Evolutionary conservation across 2,888 invertebrate species (phyloP).

Genomic region (Entomobrya multifasciata): DNA sequence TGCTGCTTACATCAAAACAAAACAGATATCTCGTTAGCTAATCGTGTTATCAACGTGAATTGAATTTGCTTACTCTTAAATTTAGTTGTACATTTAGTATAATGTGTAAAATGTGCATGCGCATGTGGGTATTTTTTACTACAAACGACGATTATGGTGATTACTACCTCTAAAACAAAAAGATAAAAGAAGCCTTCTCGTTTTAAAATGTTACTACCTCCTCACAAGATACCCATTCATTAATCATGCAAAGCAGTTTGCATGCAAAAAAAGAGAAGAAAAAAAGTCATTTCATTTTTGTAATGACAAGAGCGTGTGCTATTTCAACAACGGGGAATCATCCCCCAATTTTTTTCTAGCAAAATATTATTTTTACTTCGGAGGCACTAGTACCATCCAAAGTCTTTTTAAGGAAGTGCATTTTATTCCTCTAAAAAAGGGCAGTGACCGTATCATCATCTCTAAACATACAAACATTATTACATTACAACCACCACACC

Average conservation of each 20-base stretch:
- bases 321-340: conserved; percentile 33
- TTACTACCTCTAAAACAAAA: background rate
- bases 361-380: conserved; percentile 7
- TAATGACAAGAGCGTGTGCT: conserved; percentile 57
- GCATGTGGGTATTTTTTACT: background rate
- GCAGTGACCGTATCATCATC: conserved; percentile 57
- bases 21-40: conserved; percentile 15
- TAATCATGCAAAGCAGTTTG: conserved; percentile 52
- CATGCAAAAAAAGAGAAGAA: background rate
- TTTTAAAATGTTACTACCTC: background rate
- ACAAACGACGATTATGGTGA: background rate
- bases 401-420: background rate
- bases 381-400: conserved; percentile 14
- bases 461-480: conserved; percentile 6
- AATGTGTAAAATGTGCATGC: too few relatives aligned
- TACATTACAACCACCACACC: background rate
- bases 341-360: background rate
- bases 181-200: background rate
- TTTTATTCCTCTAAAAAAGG: conserved; percentile 15
- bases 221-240: conserved; percentile 31
- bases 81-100: conserved; percentile 1
- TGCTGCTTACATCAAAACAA: conserved; percentile 12
- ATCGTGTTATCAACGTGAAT: conserved; percentile 41
- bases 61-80: conserved; percentile 15
- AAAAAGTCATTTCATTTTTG: conserved; percentile 19